phyloP scores from a whole-genome alignment of 1,140 invertebrate genomes.

The Drosophila nasuta region DNA sequence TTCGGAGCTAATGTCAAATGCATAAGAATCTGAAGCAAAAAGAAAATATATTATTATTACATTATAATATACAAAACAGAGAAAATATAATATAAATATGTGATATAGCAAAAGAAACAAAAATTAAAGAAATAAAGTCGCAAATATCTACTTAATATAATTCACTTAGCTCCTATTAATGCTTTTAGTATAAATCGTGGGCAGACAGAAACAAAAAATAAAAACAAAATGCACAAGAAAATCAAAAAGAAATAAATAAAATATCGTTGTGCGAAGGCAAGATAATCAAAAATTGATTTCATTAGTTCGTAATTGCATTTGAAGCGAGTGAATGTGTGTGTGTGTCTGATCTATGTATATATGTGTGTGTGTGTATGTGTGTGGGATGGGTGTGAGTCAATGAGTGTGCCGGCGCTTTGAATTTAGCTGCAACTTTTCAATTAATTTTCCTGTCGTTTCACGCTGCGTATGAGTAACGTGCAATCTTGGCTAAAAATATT shows the following conservation, averaged over 20 bases:
- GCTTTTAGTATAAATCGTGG: background rate
- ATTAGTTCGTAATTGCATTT: slow-evolving; percentile 37
- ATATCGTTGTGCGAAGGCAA: slow-evolving; percentile 27
- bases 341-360: background rate
- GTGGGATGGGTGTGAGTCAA: slow-evolving; percentile 25
- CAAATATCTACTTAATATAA: background rate
- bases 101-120: background rate
- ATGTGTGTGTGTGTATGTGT: background rate
- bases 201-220: background rate
- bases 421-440: slow-evolving; percentile 33
- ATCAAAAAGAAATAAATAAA: background rate
- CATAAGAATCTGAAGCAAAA: background rate
- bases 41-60: background rate
- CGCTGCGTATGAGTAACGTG: slow-evolving; percentile 66
- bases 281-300: slow-evolving; percentile 51
- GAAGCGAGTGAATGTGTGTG: background rate
- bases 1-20: slow-evolving; percentile 15
- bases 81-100: no score
- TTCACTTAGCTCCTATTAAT: slow-evolving; percentile 6
- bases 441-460: slow-evolving; percentile 25
- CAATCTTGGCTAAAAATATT: slow-evolving; percentile 25
- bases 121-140: background rate
- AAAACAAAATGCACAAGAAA: background rate
- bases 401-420: slow-evolving; percentile 25
- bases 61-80: no score